Base-by-base conservation (phyloP, 1,140 invertebrate species). In the Campoletis sonorensis region DNA sequence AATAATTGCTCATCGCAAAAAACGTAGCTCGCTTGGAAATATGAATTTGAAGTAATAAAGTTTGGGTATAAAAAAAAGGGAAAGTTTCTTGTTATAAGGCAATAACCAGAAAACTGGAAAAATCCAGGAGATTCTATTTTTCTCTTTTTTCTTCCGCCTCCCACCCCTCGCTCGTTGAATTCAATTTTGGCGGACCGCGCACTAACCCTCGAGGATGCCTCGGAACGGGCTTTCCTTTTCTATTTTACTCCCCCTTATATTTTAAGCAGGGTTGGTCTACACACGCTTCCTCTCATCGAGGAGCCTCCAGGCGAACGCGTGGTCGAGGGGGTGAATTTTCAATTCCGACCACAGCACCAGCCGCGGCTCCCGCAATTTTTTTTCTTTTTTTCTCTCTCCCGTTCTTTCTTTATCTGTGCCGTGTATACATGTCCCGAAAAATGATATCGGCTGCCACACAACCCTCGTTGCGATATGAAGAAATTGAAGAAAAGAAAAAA, bases 261-360 rank as follows among this genome's bases (percentile, higher is more conserved):
- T 54, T 54, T 54, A 54, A 54, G 18, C 51, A 54, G 51, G 18
- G 3, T 23, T 13, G 61, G 5, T 23, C 3, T 26, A 23, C 23
- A 64, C 61, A 33, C 67, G 27, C 27, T 33, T 81, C 71, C 61
- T 30, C 72, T 80, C 81, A 79, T 77, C 83, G 82, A 58, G 72
- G 75, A 81, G 79, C 81, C 82, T 80, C 70, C 30, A 67, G 40
- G 76, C 61, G 68, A 81, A 79, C 54, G 61, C 76, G 77, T 80
- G 77, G 80, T 80, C 73, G 75, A 83, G 51, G 83, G 81, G 80
- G 80, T 79, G 75, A 83, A 83, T 86, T 85, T 78, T 78, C 76
- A 78, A 78, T 78, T 78, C 76, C 76, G 76, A 78, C 85, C 81
- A 78, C 71, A 82, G 82, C 81, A 68, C 75, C 33, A 26, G 33